phyloP scores from a whole-genome alignment of 2,888 invertebrate genomes.

The Oscheius sp. region DNA sequence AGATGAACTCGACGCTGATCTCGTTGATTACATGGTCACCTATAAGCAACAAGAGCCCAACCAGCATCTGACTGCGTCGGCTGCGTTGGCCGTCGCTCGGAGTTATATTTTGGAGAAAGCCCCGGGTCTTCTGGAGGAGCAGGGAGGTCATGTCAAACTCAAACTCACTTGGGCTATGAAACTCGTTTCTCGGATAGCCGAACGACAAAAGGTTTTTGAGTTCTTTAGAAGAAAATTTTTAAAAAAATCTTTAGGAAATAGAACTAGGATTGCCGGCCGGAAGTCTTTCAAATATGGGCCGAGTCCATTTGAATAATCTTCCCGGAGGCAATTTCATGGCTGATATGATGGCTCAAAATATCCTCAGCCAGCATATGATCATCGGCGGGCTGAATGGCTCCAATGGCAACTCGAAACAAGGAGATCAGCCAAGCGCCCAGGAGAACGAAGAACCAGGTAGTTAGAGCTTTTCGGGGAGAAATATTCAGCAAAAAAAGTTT shows the following conservation, averaged over 20 bases:
- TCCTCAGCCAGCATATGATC: slow-evolving; percentile 49
- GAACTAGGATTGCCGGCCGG: slow-evolving; percentile 56
- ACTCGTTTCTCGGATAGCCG: slow-evolving; percentile 59
- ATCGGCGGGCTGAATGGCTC: slow-evolving; percentile 31
- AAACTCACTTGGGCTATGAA: slow-evolving; percentile 72
- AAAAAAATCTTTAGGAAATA: slow-evolving; percentile 37
- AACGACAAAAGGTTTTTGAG: slow-evolving; percentile 43
- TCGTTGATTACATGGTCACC: slow-evolving; percentile 68
- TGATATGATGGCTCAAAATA: slow-evolving; percentile 55
- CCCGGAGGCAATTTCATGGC: slow-evolving; percentile 53
- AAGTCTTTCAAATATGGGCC: slow-evolving; percentile 52
- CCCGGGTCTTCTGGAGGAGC: slow-evolving; percentile 71
- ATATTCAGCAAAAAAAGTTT: neutral
- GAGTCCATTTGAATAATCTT: slow-evolving; percentile 39
- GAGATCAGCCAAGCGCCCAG: slow-evolving; percentile 8
- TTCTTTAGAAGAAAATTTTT: neutral
- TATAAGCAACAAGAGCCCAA: slow-evolving; percentile 57
- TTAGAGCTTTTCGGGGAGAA: neutral
- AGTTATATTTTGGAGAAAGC: slow-evolving; percentile 70
- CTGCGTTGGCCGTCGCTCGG: slow-evolving; percentile 71
- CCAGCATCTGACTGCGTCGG: slow-evolving; percentile 62
- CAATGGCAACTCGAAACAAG: neutral
- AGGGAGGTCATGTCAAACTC: slow-evolving; percentile 71
- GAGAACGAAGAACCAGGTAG: slow-evolving; percentile 26
- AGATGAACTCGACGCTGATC: slow-evolving; percentile 68